A percentile compares a stretch with the other conserved stretches of the same genome.
These are phyloP conservation scores for Syngnathus rostellatus DNA, from an alignment of 2,797 vertebrate species.

Conservation along the genomic window DNA sequence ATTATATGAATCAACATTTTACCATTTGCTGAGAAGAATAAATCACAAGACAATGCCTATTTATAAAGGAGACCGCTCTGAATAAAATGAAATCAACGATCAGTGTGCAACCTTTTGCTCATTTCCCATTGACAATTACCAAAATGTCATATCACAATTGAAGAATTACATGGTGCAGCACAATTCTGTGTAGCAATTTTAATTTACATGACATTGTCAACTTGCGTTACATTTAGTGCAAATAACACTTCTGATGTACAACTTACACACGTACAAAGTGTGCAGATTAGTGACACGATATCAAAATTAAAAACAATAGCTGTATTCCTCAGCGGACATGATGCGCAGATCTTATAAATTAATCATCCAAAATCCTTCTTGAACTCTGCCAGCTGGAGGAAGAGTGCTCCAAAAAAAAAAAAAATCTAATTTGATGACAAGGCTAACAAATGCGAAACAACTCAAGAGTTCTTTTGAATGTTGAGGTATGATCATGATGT, in stretches of 20 bases:
- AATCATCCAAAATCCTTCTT: slow-evolving; percentile 20
- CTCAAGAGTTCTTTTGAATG: not conserved
- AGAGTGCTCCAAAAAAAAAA: not conserved
- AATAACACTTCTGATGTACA: slow-evolving; percentile 69
- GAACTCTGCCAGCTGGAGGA: slow-evolving; percentile 10
- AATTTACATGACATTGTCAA: slow-evolving; percentile 71
- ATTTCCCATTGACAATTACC: not conserved
- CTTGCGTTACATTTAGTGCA: slow-evolving; percentile 71
- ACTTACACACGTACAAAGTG: slow-evolving; percentile 67
- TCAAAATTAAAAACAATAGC: slow-evolving; percentile 58
- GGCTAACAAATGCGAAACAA: not conserved
- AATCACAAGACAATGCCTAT: slow-evolving; percentile 64
- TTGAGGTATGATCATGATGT: slow-evolving; percentile 59
- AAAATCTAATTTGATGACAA: not conserved
- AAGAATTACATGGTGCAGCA: not conserved
- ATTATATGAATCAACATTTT: slow-evolving; percentile 66
- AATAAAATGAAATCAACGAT: slow-evolving; percentile 49
- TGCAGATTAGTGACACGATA: slow-evolving; percentile 57
- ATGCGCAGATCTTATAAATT: slow-evolving; percentile 5
- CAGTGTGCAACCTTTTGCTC: slow-evolving; percentile 6
- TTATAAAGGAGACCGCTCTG: slow-evolving; percentile 63
- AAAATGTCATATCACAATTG: no score
- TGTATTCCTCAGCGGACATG: slow-evolving; percentile 45
- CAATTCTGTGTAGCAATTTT: slow-evolving; percentile 59
- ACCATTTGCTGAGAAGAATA: slow-evolving; percentile 56